phyloP scores from a whole-genome alignment of 2,888 invertebrate species.

The Nipponacmea schrenckii region DNA sequence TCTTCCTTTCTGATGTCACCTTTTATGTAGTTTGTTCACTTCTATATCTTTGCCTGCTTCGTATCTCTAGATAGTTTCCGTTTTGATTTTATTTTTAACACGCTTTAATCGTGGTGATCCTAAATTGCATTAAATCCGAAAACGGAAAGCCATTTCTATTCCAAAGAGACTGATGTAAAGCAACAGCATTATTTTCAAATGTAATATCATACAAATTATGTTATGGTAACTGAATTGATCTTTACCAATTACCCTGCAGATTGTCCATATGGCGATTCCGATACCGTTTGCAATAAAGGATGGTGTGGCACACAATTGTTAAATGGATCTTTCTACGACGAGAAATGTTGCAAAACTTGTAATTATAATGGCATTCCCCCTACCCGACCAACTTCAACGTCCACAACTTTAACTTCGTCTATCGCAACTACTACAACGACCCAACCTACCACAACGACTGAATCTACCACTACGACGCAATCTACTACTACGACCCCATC shows the following conservation, averaged over 20 bases:
- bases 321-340: neutral
- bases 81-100: too few relatives aligned
- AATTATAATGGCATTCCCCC: neutral
- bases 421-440: neutral
- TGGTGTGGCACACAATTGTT: neutral
- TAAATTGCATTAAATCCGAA: too few relatives aligned
- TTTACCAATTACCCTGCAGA: neutral
- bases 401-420: neutral
- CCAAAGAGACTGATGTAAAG: too few relatives aligned
- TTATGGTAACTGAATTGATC: too few relatives aligned
- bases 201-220: too few relatives aligned
- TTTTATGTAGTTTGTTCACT: too few relatives aligned
- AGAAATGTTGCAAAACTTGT: neutral
- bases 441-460: neutral
- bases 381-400: neutral
- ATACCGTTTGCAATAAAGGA: neutral
- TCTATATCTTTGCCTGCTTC: too few relatives aligned
- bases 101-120: too few relatives aligned
- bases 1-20: too few relatives aligned
- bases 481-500: constrained; percentile 7
- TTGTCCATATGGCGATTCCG: neutral
- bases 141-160: too few relatives aligned
- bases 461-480: neutral
- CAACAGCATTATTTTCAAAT: too few relatives aligned
- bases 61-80: too few relatives aligned